Base-by-base conservation (phyloP, 64 coral and sea anemone genomes). In the Orbicella faveolata region DNA sequence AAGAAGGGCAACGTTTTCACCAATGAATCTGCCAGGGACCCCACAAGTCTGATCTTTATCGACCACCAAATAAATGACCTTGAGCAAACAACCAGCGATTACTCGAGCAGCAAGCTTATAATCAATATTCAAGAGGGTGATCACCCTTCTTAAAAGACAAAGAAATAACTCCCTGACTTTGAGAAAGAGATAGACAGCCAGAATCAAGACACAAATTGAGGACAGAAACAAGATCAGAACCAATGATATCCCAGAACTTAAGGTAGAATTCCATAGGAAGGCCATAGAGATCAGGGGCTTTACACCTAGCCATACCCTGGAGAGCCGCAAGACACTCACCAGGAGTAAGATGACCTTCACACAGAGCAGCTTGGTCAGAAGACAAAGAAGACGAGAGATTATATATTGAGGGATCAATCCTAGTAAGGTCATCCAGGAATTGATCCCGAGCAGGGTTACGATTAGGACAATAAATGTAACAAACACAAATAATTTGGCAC, bases 261-360 rank as follows among this genome's bases (percentile, higher is more conserved):
- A 30, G 30, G 13, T 87, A 87, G 55, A 92, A 92, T 36, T 92
- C 90, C 11, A 77, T 77, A 0, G 83, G 83, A 1, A 92, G 36
- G 10, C 91, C 91, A 68, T 92, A 63, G 2, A 61, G 21, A 26
- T 83, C 90, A 0, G 90, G 83, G n/a, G 83, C 25, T 36, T 88
- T 88, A 69, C 54, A 0, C 0, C 52, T 20, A 21, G 91, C 84
- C 85, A 82, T 93, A 21, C 86, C 84, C 2, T 67, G 20, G 7
- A 93, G 68, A 61, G 91, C 91, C 2, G 6, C 20, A 20, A 82
- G 13, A 33, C 76, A 81, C 19, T 88, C 85, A 0, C 75, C 65
- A 0, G 10, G 1, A 4, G 86, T 37, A 0, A 93, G 16, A 9
- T 9, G 4, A 7, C 91, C 91, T 7, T 93, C 86, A 6, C 92